Base-by-base conservation (phyloP, 1,140 invertebrate species). In the Berghia stephanieae region DNA sequence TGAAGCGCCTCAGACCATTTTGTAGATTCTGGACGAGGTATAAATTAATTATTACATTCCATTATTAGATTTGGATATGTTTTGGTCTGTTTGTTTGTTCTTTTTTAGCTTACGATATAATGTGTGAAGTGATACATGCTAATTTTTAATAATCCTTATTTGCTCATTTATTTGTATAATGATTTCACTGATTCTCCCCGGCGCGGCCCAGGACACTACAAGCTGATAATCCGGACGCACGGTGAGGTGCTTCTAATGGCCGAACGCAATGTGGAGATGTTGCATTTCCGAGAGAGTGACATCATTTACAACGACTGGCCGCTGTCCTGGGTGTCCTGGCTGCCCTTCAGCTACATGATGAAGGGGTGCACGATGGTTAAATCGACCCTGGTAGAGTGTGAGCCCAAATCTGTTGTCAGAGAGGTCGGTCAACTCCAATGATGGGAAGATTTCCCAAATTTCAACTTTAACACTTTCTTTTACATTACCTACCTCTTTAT, bases 281-380 rank as follows among this genome's bases (percentile, higher is more conserved):
- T 75, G 6, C 46, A 75, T 44, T 3, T 63, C 24, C 16, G 3
- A 3, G 2, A 16, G 10, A 42, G 67, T 6, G 73, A 75, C 42
- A 42, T 75, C 24, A 21, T 75, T 27, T 75, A 75, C 73, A 57
- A 57, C 42, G 73, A 75, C 73, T 75, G 55, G 57, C 73, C 73
- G 21, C 3, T 75, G 10, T 44, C 38, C 73, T 75, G 73, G 73
- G 3, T 75, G 21, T 13, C 55, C 10, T 57, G 73, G 1, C 60
- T 75, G 57, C 55, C 73, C 40, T 75, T 66, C 40, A 21, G 38
- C 13, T 67, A 75, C 57, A 44, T 75, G 5, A 44, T 3, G 18
- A 24, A 31, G 3, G 73, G 73, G 4, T 75, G 24, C 27, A 66
- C 73, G 24, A 66, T 75, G 57, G 73, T 75, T 27, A 75, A 75